These are phyloP conservation scores for Brachyistius frenatus DNA, from an alignment of 2,113 vertebrate species.

Conservation along the genomic window DNA sequence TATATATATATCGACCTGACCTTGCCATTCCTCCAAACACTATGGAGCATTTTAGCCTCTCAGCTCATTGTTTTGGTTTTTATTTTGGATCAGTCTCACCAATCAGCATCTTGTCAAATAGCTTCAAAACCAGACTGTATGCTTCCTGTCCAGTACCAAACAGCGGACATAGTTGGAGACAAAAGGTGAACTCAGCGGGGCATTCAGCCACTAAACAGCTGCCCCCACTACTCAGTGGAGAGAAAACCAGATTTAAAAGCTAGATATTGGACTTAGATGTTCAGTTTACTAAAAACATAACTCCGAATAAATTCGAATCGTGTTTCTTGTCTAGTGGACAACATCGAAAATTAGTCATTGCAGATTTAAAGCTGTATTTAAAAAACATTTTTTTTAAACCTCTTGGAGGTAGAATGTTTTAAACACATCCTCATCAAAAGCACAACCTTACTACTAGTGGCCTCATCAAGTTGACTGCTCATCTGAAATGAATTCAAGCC, in stretches of 20 bases:
- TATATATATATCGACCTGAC: no score
- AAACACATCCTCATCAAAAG: neutral
- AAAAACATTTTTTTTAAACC: neutral
- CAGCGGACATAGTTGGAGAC: no score
- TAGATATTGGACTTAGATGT: neutral
- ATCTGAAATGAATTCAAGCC: neutral
- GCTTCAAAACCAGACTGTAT: no score
- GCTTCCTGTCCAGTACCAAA: no score
- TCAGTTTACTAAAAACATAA: neutral
- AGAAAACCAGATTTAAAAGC: neutral
- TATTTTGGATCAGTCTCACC: no score
- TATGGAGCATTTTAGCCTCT: no score
- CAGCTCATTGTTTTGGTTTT: no score
- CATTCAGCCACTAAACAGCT: neutral
- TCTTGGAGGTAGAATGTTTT: no score
- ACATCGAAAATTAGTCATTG: neutral
- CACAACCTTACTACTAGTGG: neutral
- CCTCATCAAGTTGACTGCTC: neutral
- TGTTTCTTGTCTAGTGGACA: neutral
- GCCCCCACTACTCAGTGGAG: neutral
- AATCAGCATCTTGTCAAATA: no score
- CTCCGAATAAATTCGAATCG: neutral
- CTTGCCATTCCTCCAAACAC: no score
- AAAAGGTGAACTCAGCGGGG: neutral
- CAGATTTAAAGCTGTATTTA: neutral